Base-by-base conservation (phyloP, 2,888 invertebrate genomes). In the Philonicus albiceps region DNA sequence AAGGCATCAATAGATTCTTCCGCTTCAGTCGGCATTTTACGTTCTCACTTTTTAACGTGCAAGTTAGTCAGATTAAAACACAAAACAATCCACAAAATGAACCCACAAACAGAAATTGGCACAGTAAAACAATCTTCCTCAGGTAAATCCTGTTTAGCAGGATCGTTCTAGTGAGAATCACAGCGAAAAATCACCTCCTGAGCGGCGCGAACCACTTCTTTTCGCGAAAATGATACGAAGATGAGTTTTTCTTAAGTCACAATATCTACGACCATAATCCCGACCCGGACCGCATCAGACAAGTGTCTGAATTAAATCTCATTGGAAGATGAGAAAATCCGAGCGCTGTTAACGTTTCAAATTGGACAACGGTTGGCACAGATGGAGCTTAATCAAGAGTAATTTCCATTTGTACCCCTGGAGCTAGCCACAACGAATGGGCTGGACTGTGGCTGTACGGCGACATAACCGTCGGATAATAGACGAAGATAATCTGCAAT, bases 1-100 rank as follows among this genome's bases (percentile, higher is more conserved):
- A 94, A 95, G 90, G 94, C 93, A 93, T 95, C 94, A 88, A 92
- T 92, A 87, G 92, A 92, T 86, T 92, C 92, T 89, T 92, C 92
- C 86, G 92, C 92, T 81, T 92, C 91, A 83, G 92, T 92, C 22
- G 92, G 91, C 92, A 92, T 92, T 88, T 88, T 90, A 31, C 16
- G 6, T 22, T 49, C 27, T n/a, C 27, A 83, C 72, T 72, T 19
- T 16, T 30, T 19, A 55, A 55, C 43, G 53, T 31, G n/a, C 43
- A n/a, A n/a, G 4, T 31, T 27, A 55, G 40, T 72, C 16, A 55
- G 11, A 30, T 43, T 31, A 83, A 83, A n/a, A 11, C n/a, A 74
- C n/a, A 16, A 37, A 7, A 74, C 11, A 31, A n/a, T 8, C 13
- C 74, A 83, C 83, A 34, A 83, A 83, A 83, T 16, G 34, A 84